Evolutionary conservation across 2,888 invertebrate genomes (phyloP), one percentile per base, ranked within the genome.

Genomic region (Lepidocyrtinus sp.): DNA sequence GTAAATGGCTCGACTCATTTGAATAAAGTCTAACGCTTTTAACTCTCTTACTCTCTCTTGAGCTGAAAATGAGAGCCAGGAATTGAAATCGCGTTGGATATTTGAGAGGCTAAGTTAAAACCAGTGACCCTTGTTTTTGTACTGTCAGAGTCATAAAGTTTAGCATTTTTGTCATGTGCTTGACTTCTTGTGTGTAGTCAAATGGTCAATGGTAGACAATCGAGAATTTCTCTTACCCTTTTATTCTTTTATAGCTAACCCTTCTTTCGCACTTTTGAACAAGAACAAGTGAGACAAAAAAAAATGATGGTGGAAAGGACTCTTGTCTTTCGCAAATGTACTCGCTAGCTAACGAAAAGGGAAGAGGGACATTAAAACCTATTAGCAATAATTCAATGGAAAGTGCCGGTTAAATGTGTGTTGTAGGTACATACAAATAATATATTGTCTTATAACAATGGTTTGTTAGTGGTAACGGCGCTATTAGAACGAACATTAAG

Each of bases 301-400:
- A 36, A 36, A 36, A 36, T 12, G 36, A 36, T 36, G 5, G 36
- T 36, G 5, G 36, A 7, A 36, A 36, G 36, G 36, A 36, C 36
- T 36, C 5, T 36, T 36, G 36, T 36, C 36, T 36, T 36, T 36
- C n/a, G 36, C 12, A 12, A 36, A 46, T 36, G n/a, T 9, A 64
- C 36, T 36, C 27, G 3, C 45, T n/a, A n/a, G 22, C 17, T 12
- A 26, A 17, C 46, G 46, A 59, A 21, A 69, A 26, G 69, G 9
- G 21, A 69, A 62, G 75, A 67, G 50, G 68, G 75, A 75, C 68
- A 75, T 75, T 75, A 75, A 67, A 75, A 55, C 62, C 75, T 70
- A 76, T 76, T 76, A 76, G 76, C 76, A 69, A 76, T 76, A 76
- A 76, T 70, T 76, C 76, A 76, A 76, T 70, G 76, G n/a, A 63